Evolutionary conservation across 30 jellyfish, hydroid and myxozoan species (phyloP).

Genomic region (Aurelia aurita): DNA sequence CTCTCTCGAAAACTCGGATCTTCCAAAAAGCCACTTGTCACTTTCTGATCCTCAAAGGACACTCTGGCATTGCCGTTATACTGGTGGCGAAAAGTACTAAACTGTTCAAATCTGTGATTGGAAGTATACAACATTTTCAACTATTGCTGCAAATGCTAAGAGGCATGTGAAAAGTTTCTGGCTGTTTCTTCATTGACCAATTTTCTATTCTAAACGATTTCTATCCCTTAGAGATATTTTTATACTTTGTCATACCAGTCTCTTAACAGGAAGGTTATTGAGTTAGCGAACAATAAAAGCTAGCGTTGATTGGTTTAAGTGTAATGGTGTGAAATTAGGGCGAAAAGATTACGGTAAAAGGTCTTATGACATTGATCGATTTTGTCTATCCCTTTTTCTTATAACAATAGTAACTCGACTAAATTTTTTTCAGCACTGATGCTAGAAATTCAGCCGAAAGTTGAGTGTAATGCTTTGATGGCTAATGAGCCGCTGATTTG

Average conservation of each 20-base stretch:
- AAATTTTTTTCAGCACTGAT: slow-evolving; percentile 36
- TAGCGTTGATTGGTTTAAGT: slow-evolving; percentile 38
- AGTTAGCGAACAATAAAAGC: slow-evolving; percentile 13
- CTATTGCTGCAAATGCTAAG: too few species aligned
- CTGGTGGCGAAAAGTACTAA: too few species aligned
- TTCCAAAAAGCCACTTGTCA: too few species aligned
- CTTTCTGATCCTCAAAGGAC: too few species aligned
- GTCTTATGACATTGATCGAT: slow-evolving; percentile 67
- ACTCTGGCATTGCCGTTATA: too few species aligned
- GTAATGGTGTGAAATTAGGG: slow-evolving; percentile 58
- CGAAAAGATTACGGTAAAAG: slow-evolving; percentile 13
- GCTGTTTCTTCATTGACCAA: not conserved
- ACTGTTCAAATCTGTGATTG: too few species aligned
- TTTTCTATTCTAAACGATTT: not conserved
- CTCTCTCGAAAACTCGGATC: too few species aligned
- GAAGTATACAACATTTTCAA: too few species aligned
- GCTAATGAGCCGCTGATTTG: slow-evolving; percentile 27
- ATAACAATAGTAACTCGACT: slow-evolving; percentile 24
- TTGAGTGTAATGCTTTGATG: too few species aligned
- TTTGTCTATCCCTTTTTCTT: slow-evolving; percentile 25
- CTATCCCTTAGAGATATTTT: too few species aligned
- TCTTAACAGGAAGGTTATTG: slow-evolving; percentile 36
- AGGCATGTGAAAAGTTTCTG: too few species aligned
- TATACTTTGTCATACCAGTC: not conserved
- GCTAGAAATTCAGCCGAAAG: slow-evolving; percentile 12